Percentiles rank a stretch among this genome's conserved stretches.
Conservation (phyloP, 1,140 invertebrate genomes). For the Drosophila guanche region DNA sequence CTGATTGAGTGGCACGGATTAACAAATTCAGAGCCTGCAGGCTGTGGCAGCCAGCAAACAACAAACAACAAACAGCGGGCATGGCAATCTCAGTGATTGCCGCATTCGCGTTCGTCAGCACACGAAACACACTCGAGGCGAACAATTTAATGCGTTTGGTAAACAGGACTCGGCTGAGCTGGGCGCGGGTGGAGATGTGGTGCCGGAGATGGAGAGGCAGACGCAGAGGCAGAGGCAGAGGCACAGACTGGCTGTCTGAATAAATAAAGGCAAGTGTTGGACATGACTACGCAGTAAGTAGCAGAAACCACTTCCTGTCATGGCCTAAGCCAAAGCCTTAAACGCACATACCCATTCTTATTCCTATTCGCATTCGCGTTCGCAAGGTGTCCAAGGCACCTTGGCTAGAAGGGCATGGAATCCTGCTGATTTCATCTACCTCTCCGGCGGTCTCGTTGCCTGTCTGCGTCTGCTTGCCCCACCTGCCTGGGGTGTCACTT, state of each 20-base stretch:
- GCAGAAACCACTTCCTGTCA: constrained; percentile 80
- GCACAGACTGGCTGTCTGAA: constrained; percentile 42
- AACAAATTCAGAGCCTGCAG: constrained; percentile 68
- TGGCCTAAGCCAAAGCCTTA: constrained; percentile 62
- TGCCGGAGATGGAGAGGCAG: constrained; percentile 5
- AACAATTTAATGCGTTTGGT: constrained; percentile 81
- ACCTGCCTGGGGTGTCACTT: constrained; percentile 61
- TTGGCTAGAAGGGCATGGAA: constrained; percentile 4
- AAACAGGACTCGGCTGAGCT: constrained; percentile 70
- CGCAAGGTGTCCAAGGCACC: constrained; percentile 35
- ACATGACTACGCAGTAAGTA: constrained; percentile 67
- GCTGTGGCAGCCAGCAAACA: constrained; percentile 38
- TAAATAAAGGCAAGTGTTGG: constrained; percentile 68
- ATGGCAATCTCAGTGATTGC: constrained; percentile 44
- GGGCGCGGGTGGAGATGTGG: constrained; percentile 29
- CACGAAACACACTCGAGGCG: constrained; percentile 76
- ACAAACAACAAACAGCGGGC: constrained; percentile 14
- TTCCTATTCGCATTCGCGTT: no score
- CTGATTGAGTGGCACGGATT: constrained; percentile 78
- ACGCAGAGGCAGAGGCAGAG: constrained; percentile 4
- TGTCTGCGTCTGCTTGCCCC: background rate
- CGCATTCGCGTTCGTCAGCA: constrained; percentile 68
- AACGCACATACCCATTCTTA: constrained; percentile 17
- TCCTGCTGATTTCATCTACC: constrained; percentile 4
- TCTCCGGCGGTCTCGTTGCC: background rate